phyloP scores from a whole-genome alignment of 2,113 vertebrate genomes.

The Leiothrix lutea region DNA sequence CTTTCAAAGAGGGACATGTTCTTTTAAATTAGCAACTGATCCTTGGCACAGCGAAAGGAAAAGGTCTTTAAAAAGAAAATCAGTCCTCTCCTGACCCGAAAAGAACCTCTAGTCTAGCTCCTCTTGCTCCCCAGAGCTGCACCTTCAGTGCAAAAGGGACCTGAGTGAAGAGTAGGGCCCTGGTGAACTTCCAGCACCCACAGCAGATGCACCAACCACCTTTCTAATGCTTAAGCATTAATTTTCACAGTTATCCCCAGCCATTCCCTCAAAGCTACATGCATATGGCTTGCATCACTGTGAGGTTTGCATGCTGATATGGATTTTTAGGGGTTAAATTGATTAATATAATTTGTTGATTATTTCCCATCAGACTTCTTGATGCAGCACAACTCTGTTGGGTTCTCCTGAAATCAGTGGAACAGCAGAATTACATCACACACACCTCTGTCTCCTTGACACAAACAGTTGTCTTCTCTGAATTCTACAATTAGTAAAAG shows the following conservation, averaged over 20 bases:
- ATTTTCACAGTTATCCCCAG: background rate
- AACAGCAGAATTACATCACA: background rate
- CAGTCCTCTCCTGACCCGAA: background rate
- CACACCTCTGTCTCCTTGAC: background rate
- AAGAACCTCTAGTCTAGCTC: background rate
- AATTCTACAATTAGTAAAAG: background rate
- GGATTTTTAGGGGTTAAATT: background rate
- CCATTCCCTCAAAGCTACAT: background rate
- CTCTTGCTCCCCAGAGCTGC: background rate
- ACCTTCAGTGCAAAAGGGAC: background rate
- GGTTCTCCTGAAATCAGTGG: background rate
- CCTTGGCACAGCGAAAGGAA: background rate
- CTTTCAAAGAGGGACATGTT: background rate
- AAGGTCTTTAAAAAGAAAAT: background rate
- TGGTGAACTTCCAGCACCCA: background rate
- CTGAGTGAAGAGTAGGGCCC: background rate
- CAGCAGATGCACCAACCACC: background rate
- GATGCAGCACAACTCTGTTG: background rate
- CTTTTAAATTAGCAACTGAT: background rate
- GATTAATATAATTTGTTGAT: background rate
- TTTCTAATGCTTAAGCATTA: rapidly evolving
- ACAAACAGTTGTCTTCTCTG: background rate
- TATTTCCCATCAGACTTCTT: background rate
- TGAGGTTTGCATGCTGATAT: background rate
- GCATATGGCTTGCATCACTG: rapidly evolving